A percentile compares a stretch with the other conserved stretches of the same genome.
phyloP scores from a whole-genome alignment of 2,888 invertebrate species.

The Cataglyphis livida region DNA sequence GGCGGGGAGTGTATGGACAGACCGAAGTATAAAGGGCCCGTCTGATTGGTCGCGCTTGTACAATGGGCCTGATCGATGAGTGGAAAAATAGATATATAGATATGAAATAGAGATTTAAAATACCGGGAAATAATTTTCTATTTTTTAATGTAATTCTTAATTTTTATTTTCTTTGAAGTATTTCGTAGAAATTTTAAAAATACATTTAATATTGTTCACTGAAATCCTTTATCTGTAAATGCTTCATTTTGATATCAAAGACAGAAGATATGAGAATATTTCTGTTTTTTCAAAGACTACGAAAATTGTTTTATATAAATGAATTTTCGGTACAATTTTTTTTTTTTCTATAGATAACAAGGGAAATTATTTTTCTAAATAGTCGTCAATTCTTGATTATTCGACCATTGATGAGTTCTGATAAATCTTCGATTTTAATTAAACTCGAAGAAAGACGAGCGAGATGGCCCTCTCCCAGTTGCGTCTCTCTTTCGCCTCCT shows the following conservation, averaged over 20 bases:
- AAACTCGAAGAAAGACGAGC: constrained; percentile 84
- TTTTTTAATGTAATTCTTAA: neutral
- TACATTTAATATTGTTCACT: neutral
- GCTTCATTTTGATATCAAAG: neutral
- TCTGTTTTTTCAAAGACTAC: neutral
- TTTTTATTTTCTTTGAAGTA: neutral
- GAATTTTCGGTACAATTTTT: neutral
- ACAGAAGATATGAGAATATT: neutral
- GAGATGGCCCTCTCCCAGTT: constrained; percentile 73
- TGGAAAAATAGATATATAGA: neutral
- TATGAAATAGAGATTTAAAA: constrained; percentile 14
- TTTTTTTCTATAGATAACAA: constrained; percentile 8
- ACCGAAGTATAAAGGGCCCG: constrained; percentile 40
- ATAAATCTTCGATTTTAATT: constrained; percentile 82
- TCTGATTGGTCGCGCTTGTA: constrained; percentile 39
- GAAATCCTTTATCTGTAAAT: neutral
- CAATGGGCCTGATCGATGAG: constrained; percentile 40
- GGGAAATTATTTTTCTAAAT: constrained; percentile 33
- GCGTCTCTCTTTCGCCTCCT: constrained; percentile 65
- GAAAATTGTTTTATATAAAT: neutral
- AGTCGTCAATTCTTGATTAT: constrained; percentile 1
- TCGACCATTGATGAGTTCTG: constrained; percentile 39
- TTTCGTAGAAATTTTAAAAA: neutral
- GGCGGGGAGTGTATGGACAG: constrained; percentile 47
- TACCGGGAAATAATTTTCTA: neutral